These are phyloP conservation scores for Baccha elongata DNA, from an alignment of 2,888 invertebrate genomes.

Conservation along the genomic window DNA sequence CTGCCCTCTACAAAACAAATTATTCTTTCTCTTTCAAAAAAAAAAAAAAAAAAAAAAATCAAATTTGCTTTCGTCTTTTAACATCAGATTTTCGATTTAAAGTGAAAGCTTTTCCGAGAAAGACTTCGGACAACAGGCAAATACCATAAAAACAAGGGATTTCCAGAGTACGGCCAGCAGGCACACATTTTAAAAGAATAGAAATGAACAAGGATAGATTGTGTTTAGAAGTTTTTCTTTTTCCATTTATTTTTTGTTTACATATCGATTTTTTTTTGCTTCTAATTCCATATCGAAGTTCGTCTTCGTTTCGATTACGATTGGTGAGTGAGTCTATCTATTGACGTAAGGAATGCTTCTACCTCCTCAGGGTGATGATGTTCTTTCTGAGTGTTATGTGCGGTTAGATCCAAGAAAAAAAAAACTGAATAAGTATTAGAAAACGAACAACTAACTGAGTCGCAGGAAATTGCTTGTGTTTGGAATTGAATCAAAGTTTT, in stretches of 20 bases:
- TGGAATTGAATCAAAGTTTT: background rate
- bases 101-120: conserved; percentile 5
- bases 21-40: conserved; percentile 6
- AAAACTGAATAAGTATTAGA: background rate
- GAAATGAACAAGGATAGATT: conserved; percentile 46
- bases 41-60: background rate
- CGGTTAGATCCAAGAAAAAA: conserved; percentile 10
- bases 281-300: conserved; percentile 66
- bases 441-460: background rate
- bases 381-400: conserved; percentile 44
- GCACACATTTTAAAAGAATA: background rate
- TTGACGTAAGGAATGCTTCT: background rate
- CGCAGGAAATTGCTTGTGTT: background rate
- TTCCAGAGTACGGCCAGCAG: too few relatives aligned
- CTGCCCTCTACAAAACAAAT: conserved; percentile 12
- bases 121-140: background rate
- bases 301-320: conserved; percentile 40
- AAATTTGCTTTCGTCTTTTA: background rate
- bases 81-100: conserved; percentile 24
- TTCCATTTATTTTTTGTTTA: conserved; percentile 3
- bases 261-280: conserved; percentile 24
- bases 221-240: conserved; percentile 42
- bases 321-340: conserved; percentile 24
- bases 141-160: background rate
- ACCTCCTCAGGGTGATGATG: conserved; percentile 10